Conservation (phyloP, 2,888 invertebrate species). For the Cryptocheilus praepositus region DNA sequence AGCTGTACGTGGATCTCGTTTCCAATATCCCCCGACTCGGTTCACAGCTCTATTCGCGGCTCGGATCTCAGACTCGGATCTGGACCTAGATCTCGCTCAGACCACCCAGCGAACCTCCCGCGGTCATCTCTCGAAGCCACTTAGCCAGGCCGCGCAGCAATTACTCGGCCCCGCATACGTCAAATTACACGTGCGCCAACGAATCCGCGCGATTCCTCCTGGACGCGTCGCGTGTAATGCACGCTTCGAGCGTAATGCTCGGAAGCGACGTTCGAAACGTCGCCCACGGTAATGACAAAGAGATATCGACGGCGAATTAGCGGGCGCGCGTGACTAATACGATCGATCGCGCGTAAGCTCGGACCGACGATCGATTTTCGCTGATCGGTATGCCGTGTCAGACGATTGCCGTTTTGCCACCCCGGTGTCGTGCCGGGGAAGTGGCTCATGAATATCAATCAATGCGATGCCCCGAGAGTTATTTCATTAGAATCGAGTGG, state of each 20-base stretch:
- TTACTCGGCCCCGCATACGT: conserved; percentile 48
- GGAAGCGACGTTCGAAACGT: neutral
- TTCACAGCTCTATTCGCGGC: conserved; percentile 8
- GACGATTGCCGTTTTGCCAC: too few species aligned
- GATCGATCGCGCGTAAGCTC: too few species aligned
- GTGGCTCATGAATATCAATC: too few species aligned
- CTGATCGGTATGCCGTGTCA: too few species aligned
- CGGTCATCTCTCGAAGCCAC: conserved; percentile 42
- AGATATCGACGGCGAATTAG: too few species aligned
- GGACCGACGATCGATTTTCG: too few species aligned
- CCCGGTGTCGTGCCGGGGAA: too few species aligned
- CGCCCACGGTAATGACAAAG: too few species aligned
- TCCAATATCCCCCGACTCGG: conserved; percentile 18
- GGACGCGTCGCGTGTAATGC: conserved; percentile 2
- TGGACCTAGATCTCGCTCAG: conserved; percentile 40
- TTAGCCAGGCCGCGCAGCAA: conserved; percentile 49
- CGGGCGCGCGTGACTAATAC: too few species aligned
- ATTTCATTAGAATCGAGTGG: too few species aligned
- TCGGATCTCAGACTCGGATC: conserved; percentile 21
- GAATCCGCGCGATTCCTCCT: conserved; percentile 6
- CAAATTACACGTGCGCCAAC: conserved; percentile 39
- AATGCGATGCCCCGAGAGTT: too few species aligned
- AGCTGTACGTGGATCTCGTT: neutral
- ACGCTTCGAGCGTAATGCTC: conserved; percentile 6
- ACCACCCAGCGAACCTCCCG: conserved; percentile 57